A percentile compares a stretch with the other conserved stretches of the same genome.
Conservation (phyloP, 37 sponge, comb jelly and placozoan species). For the Eunapius fragilis region DNA sequence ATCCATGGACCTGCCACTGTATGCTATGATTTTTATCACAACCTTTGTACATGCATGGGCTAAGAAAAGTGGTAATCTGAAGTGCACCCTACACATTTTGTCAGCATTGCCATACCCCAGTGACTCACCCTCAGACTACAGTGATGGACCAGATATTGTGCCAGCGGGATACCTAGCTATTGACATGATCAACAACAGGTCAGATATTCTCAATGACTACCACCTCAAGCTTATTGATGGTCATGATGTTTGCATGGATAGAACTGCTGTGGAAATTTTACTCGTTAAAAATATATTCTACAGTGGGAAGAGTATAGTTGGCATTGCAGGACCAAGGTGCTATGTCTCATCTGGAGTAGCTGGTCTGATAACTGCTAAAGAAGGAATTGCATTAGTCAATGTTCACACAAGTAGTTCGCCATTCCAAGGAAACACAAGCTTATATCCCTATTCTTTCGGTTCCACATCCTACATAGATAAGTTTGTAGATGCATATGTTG, state of each 20-base stretch:
- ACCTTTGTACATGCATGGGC: too few species aligned
- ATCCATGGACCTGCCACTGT: too few species aligned
- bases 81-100: conserved; percentile 12
- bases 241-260: conserved; percentile 18
- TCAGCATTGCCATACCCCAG: too few species aligned
- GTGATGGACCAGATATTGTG: conserved; percentile 16
- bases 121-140: not conserved
- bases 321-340: conserved; percentile 42
- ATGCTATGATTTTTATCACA: too few species aligned
- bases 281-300: not conserved
- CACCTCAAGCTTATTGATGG: conserved; percentile 24
- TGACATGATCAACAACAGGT: conserved; percentile 14
- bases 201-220: conserved; percentile 10
- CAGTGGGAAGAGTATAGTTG: not conserved
- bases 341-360: conserved; percentile 7
- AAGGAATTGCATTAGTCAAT: conserved; percentile 2
- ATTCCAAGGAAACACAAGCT: not conserved
- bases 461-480: not conserved
- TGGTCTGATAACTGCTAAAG: not conserved
- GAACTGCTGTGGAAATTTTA: not conserved
- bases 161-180: conserved; percentile 12
- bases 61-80: too few species aligned
- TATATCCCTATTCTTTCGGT: conserved; percentile 17
- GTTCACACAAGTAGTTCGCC: conserved; percentile 12
- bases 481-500: not conserved